These are phyloP conservation scores for Caenorhabditis sp. DNA, from an alignment of 2,888 invertebrate genomes.

Conservation along the genomic window DNA sequence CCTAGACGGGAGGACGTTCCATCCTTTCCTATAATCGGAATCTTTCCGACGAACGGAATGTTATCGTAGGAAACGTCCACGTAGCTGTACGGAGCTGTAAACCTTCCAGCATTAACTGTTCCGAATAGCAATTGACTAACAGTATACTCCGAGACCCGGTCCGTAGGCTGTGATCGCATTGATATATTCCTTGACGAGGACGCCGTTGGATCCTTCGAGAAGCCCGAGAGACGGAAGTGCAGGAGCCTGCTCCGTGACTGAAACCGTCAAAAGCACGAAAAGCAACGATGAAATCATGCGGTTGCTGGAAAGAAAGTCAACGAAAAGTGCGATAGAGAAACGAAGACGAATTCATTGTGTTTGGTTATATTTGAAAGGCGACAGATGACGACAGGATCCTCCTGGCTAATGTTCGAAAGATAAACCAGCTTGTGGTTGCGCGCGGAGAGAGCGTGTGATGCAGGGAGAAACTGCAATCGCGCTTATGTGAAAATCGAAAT, in stretches of 20 bases:
- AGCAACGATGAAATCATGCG: slow-evolving; percentile 11
- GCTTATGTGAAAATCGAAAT: slow-evolving; percentile 19
- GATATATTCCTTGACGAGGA: slow-evolving; percentile 65
- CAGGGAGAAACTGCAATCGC: background rate
- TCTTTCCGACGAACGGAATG: slow-evolving; percentile 73
- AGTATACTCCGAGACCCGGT: slow-evolving; percentile 73
- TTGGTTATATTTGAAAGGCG: slow-evolving; percentile 4
- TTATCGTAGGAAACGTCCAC: slow-evolving; percentile 75
- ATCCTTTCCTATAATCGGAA: slow-evolving; percentile 67
- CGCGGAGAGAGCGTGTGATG: background rate
- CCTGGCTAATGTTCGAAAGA: slow-evolving; percentile 37
- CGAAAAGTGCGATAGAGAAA: background rate
- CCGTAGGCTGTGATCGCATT: slow-evolving; percentile 74
- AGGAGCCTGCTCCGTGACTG: slow-evolving; percentile 32
- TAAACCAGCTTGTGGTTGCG: slow-evolving; percentile 38
- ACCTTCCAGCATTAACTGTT: background rate
- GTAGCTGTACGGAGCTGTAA: slow-evolving; percentile 71
- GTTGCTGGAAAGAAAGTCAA: background rate
- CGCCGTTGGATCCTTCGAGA: slow-evolving; percentile 53
- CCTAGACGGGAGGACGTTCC: slow-evolving; percentile 72
- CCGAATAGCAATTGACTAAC: slow-evolving; percentile 40
- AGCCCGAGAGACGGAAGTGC: slow-evolving; percentile 59
- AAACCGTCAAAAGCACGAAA: background rate
- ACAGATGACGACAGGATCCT: slow-evolving; percentile 11
- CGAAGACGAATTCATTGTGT: slow-evolving; percentile 4